Evolutionary conservation across 92 coral and sea anemone species (phyloP), one percentile per base, ranked within the genome.

Genomic region (Parazoanthus swiftii): DNA sequence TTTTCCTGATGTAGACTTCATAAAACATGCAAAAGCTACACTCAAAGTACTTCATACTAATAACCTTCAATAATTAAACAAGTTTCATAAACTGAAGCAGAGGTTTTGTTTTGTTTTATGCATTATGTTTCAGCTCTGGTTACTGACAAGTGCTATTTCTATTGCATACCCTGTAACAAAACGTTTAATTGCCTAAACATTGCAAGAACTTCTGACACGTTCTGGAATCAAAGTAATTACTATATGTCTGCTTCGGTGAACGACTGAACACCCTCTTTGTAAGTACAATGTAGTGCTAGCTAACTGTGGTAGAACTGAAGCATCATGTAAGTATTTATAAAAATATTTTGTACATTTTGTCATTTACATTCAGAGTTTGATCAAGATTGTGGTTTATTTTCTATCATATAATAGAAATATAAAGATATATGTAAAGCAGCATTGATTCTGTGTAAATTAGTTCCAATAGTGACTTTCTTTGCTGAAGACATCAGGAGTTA

Each of bases 21-120:
- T 82, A 82, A 82, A 82, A 82, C 76, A 82, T 82, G 76, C 59
- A 82, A 84, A 50, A 84, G 87, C 79, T 70, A 29, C 67, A 46
- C 16, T 84, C 59, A 71, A 26, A 72, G 65, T 29, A 46, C 29
- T 20, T 71, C 79, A 78, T 70, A 84, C 77, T 70, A 58, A 54
- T 48, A 46, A 46, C 63, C 66, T 70, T 84, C 87, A 84, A 84
- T 84, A 70, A 84, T 84, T 84, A 84, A 84, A 84, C 76, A 84
- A 48, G 79, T 68, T 37, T 84, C 65, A 48, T 48, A 48, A 38
- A 25, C 78, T 70, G 79, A 84, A 84, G 67, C 87, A 25, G 37
- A 84, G 25, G 26, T 82, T 82, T 82, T 82, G 78, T 76, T 76
- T 76, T 63, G 46, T 71, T 44, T 72, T 84, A 43, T 84, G n/a